Base-by-base conservation (phyloP, 1,140 invertebrate species). In the Listronotus bonariensis region DNA sequence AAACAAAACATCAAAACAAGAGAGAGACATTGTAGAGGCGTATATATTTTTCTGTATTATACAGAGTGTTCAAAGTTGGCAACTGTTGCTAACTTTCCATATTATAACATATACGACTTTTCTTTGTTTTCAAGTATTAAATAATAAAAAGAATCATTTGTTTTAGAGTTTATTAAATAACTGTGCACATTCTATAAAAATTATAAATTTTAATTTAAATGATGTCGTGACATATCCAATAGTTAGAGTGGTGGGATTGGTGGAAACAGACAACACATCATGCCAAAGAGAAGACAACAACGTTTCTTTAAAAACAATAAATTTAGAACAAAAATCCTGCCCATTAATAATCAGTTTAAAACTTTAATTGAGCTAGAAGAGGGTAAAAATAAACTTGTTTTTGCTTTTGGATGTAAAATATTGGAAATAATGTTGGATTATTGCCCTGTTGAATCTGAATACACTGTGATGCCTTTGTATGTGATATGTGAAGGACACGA, bases 401-500 rank as follows among this genome's bases (percentile, higher is more conserved):
- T 78, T 12, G 65, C 67, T 17, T 74, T 67, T 63, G 76, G 74
- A 45, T 71, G 68, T 51, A 34, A 65, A 42, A 52, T 9, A 8
- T 14, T 58, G 18, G 15, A 15, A 18, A 17, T 72, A n/a, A 20
- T n/a, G 14, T 45, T 74, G 36, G 59, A 67, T 18, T 71, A 71
- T 61, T 20, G 36, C 11, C 40, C 34, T 15, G 18, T 41, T 12
- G 17, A 38, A 53, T 38, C 56, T 11, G 41, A 67, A 17, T 78
- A 76, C 71, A 74, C 80, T 20, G 83, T 89, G 8, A 82, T 83
- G 11, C 90, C 91, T 6, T 80, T 92, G 8, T 92, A 91, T 71
- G 86, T 93, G 46, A 84, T 92, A 63, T 91, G 89, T 74, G 80
- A 85, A 46, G 86, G 86, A 15, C 88, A 93, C 76, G 86, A 91